Evolutionary conservation across 1,140 invertebrate genomes (phyloP).

Genomic region (Tetramorium simillimum): DNA sequence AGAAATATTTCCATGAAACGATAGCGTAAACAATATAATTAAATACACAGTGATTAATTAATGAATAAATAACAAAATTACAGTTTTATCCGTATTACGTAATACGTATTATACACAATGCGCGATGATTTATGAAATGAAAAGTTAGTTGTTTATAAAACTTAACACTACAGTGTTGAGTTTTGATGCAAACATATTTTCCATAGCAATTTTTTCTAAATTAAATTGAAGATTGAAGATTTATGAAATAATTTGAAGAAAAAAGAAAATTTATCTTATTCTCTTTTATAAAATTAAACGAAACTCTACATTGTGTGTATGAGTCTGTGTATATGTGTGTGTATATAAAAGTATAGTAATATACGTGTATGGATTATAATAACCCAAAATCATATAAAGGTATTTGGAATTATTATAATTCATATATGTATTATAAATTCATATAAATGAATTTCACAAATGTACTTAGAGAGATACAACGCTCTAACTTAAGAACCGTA

Average conservation of each 20-base stretch:
- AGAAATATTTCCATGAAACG: not conserved
- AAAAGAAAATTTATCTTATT: not conserved
- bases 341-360: not conserved
- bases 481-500: conserved; percentile 27
- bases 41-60: not conserved
- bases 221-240: not conserved
- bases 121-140: not conserved
- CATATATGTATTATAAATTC: too few relatives aligned
- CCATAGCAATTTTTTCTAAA: too few relatives aligned
- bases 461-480: conserved; percentile 18
- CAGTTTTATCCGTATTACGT: not conserved
- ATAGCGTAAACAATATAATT: not conserved
- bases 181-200: not conserved
- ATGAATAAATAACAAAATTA: not conserved
- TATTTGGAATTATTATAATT: too few relatives aligned
- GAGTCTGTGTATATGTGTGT: not conserved
- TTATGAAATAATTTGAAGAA: not conserved
- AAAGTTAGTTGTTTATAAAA: not conserved
- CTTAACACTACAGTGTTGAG: not conserved
- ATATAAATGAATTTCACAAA: not conserved
- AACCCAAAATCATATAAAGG: not conserved
- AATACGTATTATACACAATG: not conserved
- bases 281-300: not conserved
- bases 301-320: not conserved
- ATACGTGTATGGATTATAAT: not conserved